These are phyloP conservation scores for Apamea monoglypha DNA, from an alignment of 2,888 invertebrate species.

Conservation along the genomic window DNA sequence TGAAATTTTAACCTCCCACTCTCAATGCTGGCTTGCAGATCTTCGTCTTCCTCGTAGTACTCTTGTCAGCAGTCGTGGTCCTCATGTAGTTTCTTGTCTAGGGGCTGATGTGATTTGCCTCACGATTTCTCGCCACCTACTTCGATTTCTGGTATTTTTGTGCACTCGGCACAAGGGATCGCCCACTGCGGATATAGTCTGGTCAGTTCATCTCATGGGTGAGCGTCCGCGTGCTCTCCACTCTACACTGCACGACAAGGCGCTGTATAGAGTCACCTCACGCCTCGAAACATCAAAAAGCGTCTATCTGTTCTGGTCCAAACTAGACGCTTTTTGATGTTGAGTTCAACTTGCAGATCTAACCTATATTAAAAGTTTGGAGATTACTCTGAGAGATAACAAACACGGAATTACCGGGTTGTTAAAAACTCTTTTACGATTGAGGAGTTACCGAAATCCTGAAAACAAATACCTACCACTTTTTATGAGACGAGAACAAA, in stretches of 20 bases:
- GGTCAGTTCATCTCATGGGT: not conserved
- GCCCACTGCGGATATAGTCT: too few relatives aligned
- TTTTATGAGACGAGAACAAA: constrained; percentile 45
- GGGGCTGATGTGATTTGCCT: not conserved
- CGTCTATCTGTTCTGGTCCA: not conserved
- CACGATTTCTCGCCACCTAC: not conserved
- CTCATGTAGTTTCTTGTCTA: not conserved
- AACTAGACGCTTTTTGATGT: not conserved
- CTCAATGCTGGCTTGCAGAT: constrained; percentile 26
- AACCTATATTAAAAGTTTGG: constrained; percentile 42
- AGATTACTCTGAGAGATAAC: constrained; percentile 48
- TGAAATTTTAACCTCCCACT: constrained; percentile 41
- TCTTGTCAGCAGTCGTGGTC: not conserved
- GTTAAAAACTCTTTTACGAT: constrained; percentile 63
- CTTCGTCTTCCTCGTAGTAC: not conserved
- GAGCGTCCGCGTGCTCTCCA: not conserved
- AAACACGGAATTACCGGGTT: constrained; percentile 52
- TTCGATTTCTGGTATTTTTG: not conserved
- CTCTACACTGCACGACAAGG: not conserved
- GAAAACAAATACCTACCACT: constrained; percentile 53
- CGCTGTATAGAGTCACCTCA: not conserved
- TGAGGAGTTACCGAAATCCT: constrained; percentile 40
- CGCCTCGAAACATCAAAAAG: not conserved
- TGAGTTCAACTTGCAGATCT: constrained; percentile 18
- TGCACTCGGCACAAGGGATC: not conserved